Evolutionary conservation across 1,140 invertebrate species (phyloP), one percentile per base, ranked within the genome.

Genomic region (Drosophila nigrodunni): DNA sequence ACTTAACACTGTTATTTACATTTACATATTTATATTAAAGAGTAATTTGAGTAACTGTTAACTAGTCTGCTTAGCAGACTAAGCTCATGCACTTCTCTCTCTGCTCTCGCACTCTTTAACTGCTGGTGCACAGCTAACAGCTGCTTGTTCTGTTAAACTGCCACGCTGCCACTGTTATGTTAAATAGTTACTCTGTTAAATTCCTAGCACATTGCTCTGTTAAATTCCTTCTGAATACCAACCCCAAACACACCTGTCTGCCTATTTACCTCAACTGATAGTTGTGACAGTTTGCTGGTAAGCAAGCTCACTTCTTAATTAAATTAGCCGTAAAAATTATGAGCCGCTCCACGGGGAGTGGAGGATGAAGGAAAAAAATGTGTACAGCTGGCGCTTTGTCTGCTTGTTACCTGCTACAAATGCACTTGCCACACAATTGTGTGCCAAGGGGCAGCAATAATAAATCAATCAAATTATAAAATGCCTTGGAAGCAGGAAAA

Each of bases 391-490:
- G 47, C 39, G 62, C 49, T 61, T 65, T 43, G 11, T 37, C 46
- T 62, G 4, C 13, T 43, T 54, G 47, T 35, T 80, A 66, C 72
- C 50, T 74, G 59, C 41, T 41, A 43, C 52, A 44, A 13, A 25
- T 61, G 64, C 58, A 58, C 69, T 52, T 74, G 81, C 73, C 25
- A 21, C 44, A 43, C 80, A 55, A 46, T 44, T 43, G 3, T 58
- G 60, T 47, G n/a, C 15, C 55, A 47, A 62, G 59, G 65, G 57
- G 49, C 55, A 72, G 58, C 80, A 87, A 87, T 87, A 87, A 87
- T 87, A 87, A 87, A 87, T 87, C 83, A 87, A 87, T 87, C 83
- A 88, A 80, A 74, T 88, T 87, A 74, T 72, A 74, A 74, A 70
- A 72, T 43, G 25, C 35, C 61, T 68, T 46, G 54, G 7, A 43